Conservation (phyloP, 1,140 invertebrate species). For the Pomacea maculata region DNA sequence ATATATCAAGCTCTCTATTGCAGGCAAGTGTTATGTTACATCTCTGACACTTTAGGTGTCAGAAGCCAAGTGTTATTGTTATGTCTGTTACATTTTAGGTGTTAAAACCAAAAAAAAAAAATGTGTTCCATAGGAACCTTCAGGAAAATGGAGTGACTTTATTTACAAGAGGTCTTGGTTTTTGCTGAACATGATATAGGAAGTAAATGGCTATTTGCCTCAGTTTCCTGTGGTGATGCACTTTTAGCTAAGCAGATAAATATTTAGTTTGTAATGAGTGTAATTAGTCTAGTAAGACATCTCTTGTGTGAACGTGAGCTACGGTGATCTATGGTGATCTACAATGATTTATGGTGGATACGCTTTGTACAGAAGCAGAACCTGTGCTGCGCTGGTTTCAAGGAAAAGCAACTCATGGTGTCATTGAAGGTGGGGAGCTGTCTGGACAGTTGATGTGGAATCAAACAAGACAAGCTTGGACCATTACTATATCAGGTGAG, state of each 20-base stretch:
- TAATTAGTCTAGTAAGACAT: too few species aligned
- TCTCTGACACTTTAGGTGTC: background rate
- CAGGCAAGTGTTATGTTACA: constrained; percentile 11
- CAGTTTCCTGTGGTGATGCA: background rate
- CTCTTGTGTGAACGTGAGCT: too few species aligned
- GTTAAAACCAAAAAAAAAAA: background rate
- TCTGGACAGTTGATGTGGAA: constrained; percentile 25
- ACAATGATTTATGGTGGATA: too few species aligned
- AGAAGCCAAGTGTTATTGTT: constrained; percentile 9
- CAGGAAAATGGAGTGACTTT: background rate
- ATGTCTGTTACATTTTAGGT: too few species aligned
- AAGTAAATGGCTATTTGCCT: background rate
- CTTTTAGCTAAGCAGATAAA: too few species aligned
- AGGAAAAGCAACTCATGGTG: constrained; percentile 19
- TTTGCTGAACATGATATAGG: background rate
- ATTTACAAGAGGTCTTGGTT: background rate
- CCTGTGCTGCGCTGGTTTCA: constrained; percentile 28
- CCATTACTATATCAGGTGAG: constrained; percentile 17
- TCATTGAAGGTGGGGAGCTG: constrained; percentile 13
- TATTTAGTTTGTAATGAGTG: too few species aligned
- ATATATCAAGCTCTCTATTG: constrained; percentile 33
- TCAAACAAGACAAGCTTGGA: constrained; percentile 10
- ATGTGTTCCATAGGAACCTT: background rate
- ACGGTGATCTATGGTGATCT: too few species aligned
- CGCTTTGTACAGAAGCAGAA: constrained; percentile 11